phyloP scores from a whole-genome alignment of 1,140 invertebrate genomes.

The Drosophila persimilis region DNA sequence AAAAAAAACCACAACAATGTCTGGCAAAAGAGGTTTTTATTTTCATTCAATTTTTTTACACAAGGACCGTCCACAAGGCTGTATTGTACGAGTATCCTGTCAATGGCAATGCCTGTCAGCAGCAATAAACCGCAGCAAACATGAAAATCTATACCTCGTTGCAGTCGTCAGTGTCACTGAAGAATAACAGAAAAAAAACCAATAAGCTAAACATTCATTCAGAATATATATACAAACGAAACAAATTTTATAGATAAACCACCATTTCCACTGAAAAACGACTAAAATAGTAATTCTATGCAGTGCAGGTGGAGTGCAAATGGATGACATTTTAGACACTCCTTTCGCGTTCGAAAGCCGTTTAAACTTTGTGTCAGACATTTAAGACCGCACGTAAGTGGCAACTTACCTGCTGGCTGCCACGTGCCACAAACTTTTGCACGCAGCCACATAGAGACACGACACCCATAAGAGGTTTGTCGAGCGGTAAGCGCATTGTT shows the following conservation, averaged over 20 bases:
- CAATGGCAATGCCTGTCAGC: constrained; percentile 35
- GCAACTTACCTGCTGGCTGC: constrained; percentile 22
- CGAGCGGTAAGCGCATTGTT: constrained; percentile 38
- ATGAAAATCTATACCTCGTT: constrained; percentile 6
- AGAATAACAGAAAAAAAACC: constrained; percentile 31
- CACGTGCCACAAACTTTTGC: constrained; percentile 25
- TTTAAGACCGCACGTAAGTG: constrained; percentile 24
- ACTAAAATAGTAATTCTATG: constrained; percentile 20
- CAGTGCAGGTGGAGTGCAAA: constrained; percentile 9
- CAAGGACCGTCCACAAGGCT: constrained; percentile 14
- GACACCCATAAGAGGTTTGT: constrained; percentile 6
- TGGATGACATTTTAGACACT: constrained; percentile 3
- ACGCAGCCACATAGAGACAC: constrained; percentile 17
- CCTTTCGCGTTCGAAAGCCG: background rate
- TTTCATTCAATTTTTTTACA: constrained; percentile 10
- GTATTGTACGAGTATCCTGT: constrained; percentile 3
- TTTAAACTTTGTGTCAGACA: constrained; percentile 22
- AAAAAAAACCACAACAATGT: too few species aligned
- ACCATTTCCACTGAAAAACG: constrained; percentile 6
- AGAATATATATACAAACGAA: constrained; percentile 1
- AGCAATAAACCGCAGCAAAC: constrained; percentile 32
- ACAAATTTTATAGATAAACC: background rate
- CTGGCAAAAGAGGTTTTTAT: too few species aligned
- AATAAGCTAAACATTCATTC: constrained; percentile 28
- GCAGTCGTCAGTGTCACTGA: constrained; percentile 35